phyloP scores from a whole-genome alignment of 2,888 invertebrate species.

The Acrobasis repandana region DNA sequence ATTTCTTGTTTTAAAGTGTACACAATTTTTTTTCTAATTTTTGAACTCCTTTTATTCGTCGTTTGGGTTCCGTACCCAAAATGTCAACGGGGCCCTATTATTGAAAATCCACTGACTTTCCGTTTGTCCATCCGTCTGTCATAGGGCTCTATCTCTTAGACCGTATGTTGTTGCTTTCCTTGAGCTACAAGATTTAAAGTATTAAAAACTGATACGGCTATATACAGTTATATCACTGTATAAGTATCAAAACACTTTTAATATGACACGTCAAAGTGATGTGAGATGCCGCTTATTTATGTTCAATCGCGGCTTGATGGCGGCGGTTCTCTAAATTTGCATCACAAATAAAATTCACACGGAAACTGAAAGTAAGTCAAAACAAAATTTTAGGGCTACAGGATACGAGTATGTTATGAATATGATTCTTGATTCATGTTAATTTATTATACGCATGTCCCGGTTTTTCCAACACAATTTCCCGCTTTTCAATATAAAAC shows the following conservation, averaged over 20 bases:
- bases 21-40: no score
- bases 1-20: no score
- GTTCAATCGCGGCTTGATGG: background rate
- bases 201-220: no score
- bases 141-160: no score
- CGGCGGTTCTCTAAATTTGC: background rate
- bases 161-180: no score
- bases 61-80: no score
- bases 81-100: no score
- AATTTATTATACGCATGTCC: background rate
- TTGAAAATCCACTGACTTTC: no score
- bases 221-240: no score
- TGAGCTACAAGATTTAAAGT: no score
- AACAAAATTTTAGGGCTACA: background rate
- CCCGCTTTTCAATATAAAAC: constrained; percentile 4
- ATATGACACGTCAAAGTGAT: background rate
- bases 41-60: no score
- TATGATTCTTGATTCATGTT: background rate
- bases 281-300: background rate
- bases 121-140: no score
- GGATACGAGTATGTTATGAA: background rate
- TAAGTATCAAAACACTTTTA: background rate
- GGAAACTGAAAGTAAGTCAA: background rate
- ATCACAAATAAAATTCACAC: background rate
- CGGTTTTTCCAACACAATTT: background rate